Conservation (phyloP, 1,140 invertebrate species). For the Neodiprion lecontei region DNA sequence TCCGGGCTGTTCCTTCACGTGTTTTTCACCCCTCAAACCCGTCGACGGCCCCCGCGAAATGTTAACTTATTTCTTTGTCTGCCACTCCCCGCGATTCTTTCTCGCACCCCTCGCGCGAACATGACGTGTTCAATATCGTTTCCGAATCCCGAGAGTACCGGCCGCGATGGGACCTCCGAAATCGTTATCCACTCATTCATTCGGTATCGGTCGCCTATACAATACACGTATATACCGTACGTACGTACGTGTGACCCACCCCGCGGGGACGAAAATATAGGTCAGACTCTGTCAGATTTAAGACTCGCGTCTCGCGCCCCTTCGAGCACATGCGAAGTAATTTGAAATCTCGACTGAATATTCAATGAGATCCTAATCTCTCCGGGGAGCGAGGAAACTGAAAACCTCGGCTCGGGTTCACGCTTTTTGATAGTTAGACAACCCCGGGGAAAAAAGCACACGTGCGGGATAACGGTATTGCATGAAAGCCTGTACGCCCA, state of each 20-base stretch:
- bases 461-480: too few species aligned
- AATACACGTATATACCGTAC: too few species aligned
- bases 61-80: not conserved
- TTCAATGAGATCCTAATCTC: not conserved
- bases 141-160: not conserved
- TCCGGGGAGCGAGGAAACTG: too few species aligned
- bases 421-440: too few species aligned
- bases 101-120: not conserved
- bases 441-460: too few species aligned
- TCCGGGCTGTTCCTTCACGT: not conserved
- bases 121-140: not conserved
- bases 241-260: not conserved
- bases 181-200: slow-evolving; percentile 1
- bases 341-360: slow-evolving; percentile 3
- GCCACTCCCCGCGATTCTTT: not conserved
- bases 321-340: not conserved
- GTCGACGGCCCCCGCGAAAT: not conserved
- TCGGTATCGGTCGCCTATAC: not conserved
- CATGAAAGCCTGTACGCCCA: too few species aligned
- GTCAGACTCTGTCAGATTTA: slow-evolving; percentile 1
- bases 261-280: not conserved
- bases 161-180: not conserved
- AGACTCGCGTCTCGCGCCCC: not conserved
- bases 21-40: not conserved
- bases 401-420: too few species aligned